Base-by-base conservation (phyloP, 2,888 invertebrate genomes). In the Drosophila pullipes region DNA sequence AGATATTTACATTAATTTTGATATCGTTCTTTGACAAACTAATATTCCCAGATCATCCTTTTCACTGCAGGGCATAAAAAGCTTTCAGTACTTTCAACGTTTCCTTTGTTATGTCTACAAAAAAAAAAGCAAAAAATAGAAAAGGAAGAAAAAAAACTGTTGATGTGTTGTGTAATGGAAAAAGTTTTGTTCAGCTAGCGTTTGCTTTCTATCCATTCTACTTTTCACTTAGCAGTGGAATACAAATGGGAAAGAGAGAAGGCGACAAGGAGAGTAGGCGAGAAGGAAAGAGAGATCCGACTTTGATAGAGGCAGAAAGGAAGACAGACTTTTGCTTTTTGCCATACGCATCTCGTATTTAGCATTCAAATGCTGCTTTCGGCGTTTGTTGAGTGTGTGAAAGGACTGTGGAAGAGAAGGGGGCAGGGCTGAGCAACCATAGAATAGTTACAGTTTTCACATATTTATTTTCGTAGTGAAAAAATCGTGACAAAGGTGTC, bases 81-180 rank as follows among this genome's bases (percentile, higher is more conserved):
- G 89, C 85, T 85, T 88, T 85, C 88, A 85, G 72, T 74, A 78
- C 81, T 83, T 85, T 85, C 86, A 81, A 85, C 85, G 81, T 81
- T 77, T 83, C 85, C 89, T 83, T 85, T 85, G 85, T 85, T 79
- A 60, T 82, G 80, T 70, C 70, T 73, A 83, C 82, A 82, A 53
- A 85, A 83, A 85, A 83, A 82, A 69, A 83, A 81, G 55, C 62
- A 69, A 65, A 58, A 71, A 78, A 77, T 64, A 69, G 58, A 65
- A 58, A 69, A 58, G 58, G 39, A 66, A 68, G 60, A 35, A 68
- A 83, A 83, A 81, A 76, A 88, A 88, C 82, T 85, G 83, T 88
- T 88, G 86, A 82, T 85, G 81, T 82, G 89, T 88, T 85, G 89
- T 85, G 85, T 85, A 85, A 85, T 85, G 85, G 85, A 85, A 85